Percentiles rank a stretch among this genome's conserved stretches.
These are phyloP conservation scores for Crocodylus rhombifer DNA, from an alignment of 2,797 vertebrate genomes.

Conservation along the genomic window DNA sequence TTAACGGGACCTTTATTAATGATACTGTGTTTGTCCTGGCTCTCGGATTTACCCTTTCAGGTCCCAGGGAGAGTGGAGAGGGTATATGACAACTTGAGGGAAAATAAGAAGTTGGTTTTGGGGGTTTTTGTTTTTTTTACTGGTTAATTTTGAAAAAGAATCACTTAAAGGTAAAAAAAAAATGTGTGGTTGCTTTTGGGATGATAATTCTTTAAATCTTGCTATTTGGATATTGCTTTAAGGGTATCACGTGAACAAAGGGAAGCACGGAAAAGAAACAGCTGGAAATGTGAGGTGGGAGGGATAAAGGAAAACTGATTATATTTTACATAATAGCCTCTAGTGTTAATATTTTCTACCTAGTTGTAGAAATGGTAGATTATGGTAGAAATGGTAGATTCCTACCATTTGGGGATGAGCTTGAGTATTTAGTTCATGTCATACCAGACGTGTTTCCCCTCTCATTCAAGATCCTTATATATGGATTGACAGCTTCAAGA, in stretches of 20 bases:
- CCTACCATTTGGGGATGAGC: background rate
- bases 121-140: no score
- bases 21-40: background rate
- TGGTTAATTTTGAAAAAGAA: background rate
- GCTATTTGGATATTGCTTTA: background rate
- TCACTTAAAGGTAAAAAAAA: background rate
- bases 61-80: rapidly evolving
- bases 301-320: background rate
- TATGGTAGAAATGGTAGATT: background rate
- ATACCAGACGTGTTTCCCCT: background rate
- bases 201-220: background rate
- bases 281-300: background rate
- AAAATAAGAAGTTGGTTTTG: background rate
- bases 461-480: background rate
- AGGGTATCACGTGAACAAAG: background rate
- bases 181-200: background rate
- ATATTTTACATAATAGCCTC: background rate
- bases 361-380: background rate
- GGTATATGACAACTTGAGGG: background rate
- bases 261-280: background rate
- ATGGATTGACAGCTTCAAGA: background rate
- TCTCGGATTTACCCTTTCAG: background rate
- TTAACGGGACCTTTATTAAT: background rate
- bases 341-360: background rate
- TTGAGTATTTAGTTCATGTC: background rate